Base-by-base conservation (phyloP, 2,113 vertebrate genomes). In the Vombatus ursinus region DNA sequence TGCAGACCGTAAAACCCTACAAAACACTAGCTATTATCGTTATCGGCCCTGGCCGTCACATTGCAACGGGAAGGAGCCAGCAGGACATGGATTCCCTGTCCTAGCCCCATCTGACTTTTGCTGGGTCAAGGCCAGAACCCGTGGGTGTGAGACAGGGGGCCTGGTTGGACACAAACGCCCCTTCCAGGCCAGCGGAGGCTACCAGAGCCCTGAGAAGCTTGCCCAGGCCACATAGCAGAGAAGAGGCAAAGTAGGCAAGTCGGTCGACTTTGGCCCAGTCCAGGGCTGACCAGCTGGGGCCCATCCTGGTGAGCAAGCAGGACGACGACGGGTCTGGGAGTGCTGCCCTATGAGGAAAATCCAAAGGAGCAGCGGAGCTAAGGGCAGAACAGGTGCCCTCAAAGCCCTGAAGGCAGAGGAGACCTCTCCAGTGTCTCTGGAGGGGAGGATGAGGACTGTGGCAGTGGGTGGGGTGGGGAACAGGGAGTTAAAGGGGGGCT, bases 11-110 rank as follows among this genome's bases (percentile, higher is more conserved):
- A 6, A 37, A 37, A 12, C 28, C 31, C 31, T 16, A 12, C 37
- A 5, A n/a, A n/a, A 77, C 31, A 5, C n/a, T 44, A 11, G 68
- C n/a, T 84, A 23, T 23, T 23, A 22, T 44, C n/a, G 22, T 2
- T 0, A 6, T 19, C 6, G 8, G 68, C 37, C 37, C 19, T 16
- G 6, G 7, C 37, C n/a, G 44, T 2, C 5, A 0, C 61, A 14
- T 77, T 1, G n/a, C 37, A 44, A 22, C 0, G 14, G 37, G n/a
- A 84, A 22, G n/a, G 68, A 23, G 37, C 37, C 37, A 5, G 12
- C 14, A 19, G 37, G 68, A 44, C 7, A 1, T 23, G 0, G 16
- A 19, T 84, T 44, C n/a, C 16, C 68, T 77, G 37, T 44, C 37
- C 37, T 77, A 22, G 37, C 8, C 37, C 4, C 37, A 6, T 16